Evolutionary conservation across 2,888 invertebrate species (phyloP), one percentile per base, ranked within the genome.

Genomic region (Chrysina gloriosa): DNA sequence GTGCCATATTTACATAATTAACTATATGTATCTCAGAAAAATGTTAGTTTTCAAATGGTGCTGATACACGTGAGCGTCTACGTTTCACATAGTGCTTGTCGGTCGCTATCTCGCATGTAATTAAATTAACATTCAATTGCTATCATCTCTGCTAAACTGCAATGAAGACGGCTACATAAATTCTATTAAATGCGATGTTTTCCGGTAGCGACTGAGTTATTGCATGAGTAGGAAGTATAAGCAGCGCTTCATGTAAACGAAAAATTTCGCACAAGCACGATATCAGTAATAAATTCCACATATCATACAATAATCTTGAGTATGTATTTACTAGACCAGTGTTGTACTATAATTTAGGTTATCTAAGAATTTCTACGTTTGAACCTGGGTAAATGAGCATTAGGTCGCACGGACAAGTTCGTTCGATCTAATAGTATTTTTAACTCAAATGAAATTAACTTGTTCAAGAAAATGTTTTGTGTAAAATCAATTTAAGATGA

Each of bases 81-180:
- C 31, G 29, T 52, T 52, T 52, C 52, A 52, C 52, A 52, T 52
- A 50, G n/a, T n/a, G n/a, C n/a, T n/a, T n/a, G n/a, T 11, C 50
- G 27, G 16, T 52, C 52, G 16, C 45, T 45, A 45, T 45, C 45
- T 19, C n/a, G 45, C 45, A 45, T 45, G 45, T 45, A 45, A 45
- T 52, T 16, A 29, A 14, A 52, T 52, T 52, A 31, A 52, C 52
- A 52, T 52, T 52, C 52, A 52, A 52, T 52, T 31, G 52, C 31
- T 52, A 52, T 52, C 31, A 52, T 52, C 52, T 52, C 31, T 52
- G 52, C 19, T 52, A 52, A 52, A 25, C 19, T 14, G 52, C 29
- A 31, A 52, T 45, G 31, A 31, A 52, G 31, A 52, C 31, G 52
- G 29, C 34, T 31, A 14, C 29, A 52, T 52, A 52, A 52, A 52